Base-by-base conservation (phyloP, 2,888 invertebrate genomes). In the Polydrusus tereticollis region DNA sequence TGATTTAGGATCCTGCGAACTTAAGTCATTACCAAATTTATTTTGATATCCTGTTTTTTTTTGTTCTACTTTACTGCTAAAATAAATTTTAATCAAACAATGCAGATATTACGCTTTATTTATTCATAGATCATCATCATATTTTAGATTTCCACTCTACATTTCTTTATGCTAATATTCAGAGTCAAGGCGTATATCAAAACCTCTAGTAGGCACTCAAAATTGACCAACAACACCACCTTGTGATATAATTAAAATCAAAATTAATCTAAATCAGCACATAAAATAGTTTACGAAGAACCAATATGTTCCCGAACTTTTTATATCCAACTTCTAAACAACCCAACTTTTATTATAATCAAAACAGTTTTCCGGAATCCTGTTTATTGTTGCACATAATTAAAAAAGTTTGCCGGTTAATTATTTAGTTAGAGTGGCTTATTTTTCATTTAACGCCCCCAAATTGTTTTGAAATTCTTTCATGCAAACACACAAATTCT, bases 391-490 rank as follows among this genome's bases (percentile, higher is more conserved):
- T 20, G 16, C 41, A 16, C 18, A 16, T 59, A 59, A 59, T 59
- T 59, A 59, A 59, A 59, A 59, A 59, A 59, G 14, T 59, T 59
- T 41, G n/a, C 21, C 23, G 23, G 36, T 59, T 59, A 59, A 59
- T 33, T 59, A 23, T 41, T 43, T 41, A 16, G 33, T 14, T 21
- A 41, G 38, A 14, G 8, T 59, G 38, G 12, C 23, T 59, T 59
- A 59, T 23, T 59, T 59, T 41, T 26, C 36, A 21, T 41, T 41
- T 14, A 59, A 41, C 16, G 3, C n/a, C 6, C 8, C 6, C 1
- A 59, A 59, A 59, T 59, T 59, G 55, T 57, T 33, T 29, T 29
- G 18, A 21, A 58, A 20, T 57, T 16, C 5, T 57, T 36, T 57
- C n/a, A 6, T 1, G 47, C 21, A 7, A 1, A 23, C n/a, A 47